A percentile compares a stretch with the other conserved stretches of the same genome.
These are phyloP conservation scores for Falco naumanni DNA, from an alignment of 2,797 vertebrate genomes.

Conservation along the genomic window DNA sequence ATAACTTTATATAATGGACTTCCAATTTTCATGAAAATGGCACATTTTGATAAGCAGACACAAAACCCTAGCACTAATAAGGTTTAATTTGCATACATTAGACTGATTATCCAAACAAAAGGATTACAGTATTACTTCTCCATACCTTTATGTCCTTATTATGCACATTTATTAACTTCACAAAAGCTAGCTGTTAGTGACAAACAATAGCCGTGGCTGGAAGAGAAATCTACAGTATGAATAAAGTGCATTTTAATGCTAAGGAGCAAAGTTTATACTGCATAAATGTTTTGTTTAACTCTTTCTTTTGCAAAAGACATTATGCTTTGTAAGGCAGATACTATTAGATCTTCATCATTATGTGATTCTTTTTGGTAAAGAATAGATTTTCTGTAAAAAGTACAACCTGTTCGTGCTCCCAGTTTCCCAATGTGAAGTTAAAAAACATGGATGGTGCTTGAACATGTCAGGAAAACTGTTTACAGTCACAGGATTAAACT, in stretches of 20 bases:
- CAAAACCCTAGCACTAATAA: conserved; percentile 92
- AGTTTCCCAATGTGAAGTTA: conserved; percentile 50
- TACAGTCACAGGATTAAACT: conserved; percentile 75
- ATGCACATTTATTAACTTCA: conserved; percentile 95
- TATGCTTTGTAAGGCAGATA: conserved; percentile 17
- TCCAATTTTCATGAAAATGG: conserved; percentile 99
- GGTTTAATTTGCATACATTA: conserved; percentile 99
- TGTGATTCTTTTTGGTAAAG: background rate
- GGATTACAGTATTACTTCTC: conserved; percentile 94
- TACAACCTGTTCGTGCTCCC: conserved; percentile 3
- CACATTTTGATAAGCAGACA: conserved; percentile 98
- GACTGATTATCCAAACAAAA: conserved; percentile 99
- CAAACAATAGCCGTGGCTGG: conserved; percentile 85
- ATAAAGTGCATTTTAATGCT: conserved; percentile 82
- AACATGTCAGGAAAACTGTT: conserved; percentile 65
- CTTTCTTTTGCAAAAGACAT: conserved; percentile 67
- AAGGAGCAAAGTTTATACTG: conserved; percentile 80
- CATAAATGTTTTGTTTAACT: conserved; percentile 80
- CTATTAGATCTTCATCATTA: conserved; percentile 22
- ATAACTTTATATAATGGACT: conserved; percentile 99
- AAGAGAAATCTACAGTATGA: conserved; percentile 80
- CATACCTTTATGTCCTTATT: conserved; percentile 94
- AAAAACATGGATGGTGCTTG: conserved; percentile 51
- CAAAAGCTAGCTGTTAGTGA: conserved; percentile 88
- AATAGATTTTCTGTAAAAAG: conserved; percentile 30